Percentiles rank a stretch among this genome's conserved stretches.
Evolutionary conservation across 2,888 invertebrate species (phyloP).

Genomic region (Craniophora ligustri): DNA sequence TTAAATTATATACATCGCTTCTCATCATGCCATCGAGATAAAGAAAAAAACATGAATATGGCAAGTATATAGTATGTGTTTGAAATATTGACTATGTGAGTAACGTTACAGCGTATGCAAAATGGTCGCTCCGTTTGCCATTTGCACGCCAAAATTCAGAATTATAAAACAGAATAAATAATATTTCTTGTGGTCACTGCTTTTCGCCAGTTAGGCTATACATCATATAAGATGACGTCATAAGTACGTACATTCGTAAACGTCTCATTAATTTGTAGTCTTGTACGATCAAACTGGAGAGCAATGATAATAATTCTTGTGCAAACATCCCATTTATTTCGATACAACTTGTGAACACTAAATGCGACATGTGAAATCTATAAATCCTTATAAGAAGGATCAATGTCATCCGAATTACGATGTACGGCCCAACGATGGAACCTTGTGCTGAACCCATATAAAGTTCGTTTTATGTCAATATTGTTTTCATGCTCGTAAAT

Average conservation of each 20-base stretch:
- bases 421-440: neutral
- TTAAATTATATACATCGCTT: too few species aligned
- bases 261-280: neutral
- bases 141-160: too few species aligned
- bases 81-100: too few species aligned
- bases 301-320: neutral
- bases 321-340: slow-evolving; percentile 19
- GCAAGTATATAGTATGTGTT: too few species aligned
- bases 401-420: slow-evolving; percentile 29
- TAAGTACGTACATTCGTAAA: neutral
- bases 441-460: slow-evolving; percentile 15
- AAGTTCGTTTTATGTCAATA: slow-evolving; percentile 48
- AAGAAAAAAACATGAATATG: too few species aligned
- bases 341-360: slow-evolving; percentile 11
- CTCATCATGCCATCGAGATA: too few species aligned
- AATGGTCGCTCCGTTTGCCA: too few species aligned
- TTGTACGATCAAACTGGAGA: neutral
- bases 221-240: too few species aligned
- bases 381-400: slow-evolving; percentile 30
- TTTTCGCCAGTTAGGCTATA: too few species aligned
- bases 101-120: too few species aligned
- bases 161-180: too few species aligned
- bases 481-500: slow-evolving; percentile 49
- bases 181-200: too few species aligned
- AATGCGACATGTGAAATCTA: slow-evolving; percentile 17